Evolutionary conservation across 2,113 vertebrate species (phyloP).

Genomic region (Pteropus alecto): DNA sequence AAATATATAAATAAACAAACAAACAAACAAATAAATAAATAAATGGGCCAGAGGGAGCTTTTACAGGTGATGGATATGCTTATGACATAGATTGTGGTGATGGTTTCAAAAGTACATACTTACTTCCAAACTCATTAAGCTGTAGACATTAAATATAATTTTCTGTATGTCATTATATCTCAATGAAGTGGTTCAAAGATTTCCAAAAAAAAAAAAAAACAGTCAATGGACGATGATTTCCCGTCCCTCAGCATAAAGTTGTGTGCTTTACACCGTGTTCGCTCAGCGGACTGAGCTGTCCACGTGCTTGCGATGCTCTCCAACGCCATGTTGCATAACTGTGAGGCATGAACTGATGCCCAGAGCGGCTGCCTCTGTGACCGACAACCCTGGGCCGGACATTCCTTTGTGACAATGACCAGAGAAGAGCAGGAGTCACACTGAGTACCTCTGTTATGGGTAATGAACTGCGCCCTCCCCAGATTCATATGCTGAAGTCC

Average conservation of each 20-base stretch:
- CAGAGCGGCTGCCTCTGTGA: not conserved
- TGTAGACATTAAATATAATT: not conserved
- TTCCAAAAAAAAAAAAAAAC: not conserved
- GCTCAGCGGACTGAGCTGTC: not conserved
- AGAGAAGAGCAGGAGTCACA: not conserved
- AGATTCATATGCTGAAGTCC: not conserved
- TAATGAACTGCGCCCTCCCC: not conserved
- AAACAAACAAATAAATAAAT: not conserved
- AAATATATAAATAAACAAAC: too few relatives aligned
- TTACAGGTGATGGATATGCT: not conserved
- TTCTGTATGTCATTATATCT: not conserved
- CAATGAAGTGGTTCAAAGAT: not conserved
- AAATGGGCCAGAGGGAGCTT: not conserved
- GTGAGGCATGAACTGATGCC: not conserved
- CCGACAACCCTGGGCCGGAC: too few relatives aligned
- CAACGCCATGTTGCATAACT: not conserved
- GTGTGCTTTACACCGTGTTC: not conserved
- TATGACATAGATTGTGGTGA: not conserved
- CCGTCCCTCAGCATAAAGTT: not conserved
- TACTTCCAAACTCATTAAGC: not conserved
- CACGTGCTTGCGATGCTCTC: rapidly evolving
- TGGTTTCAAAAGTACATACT: not conserved
- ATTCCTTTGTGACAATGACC: too few relatives aligned
- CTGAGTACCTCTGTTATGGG: rapidly evolving
- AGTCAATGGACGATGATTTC: not conserved